Evolutionary conservation across 2,113 vertebrate species (phyloP), one percentile per base, ranked within the genome.

Genomic region (Hypocryptadius cinnamomeus): DNA sequence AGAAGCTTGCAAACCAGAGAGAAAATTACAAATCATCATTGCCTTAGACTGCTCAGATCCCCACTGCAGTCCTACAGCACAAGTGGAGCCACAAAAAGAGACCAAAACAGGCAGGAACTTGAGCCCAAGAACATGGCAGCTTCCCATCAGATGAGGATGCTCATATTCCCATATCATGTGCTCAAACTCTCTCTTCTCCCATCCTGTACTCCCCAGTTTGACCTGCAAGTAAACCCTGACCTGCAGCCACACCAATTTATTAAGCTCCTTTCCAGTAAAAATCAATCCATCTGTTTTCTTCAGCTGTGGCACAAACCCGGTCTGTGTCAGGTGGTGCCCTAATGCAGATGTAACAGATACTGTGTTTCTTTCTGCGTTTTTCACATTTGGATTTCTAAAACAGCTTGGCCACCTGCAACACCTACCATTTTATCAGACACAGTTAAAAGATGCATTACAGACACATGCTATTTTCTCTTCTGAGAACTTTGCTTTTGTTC

Each of bases 401-500:
- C 6, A 83, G 56, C 5, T 82, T 59, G 40, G 57, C 65, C 64
- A 87, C 33, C 64, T 44, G 31, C 31, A 93, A 47, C 60, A 89
- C 45, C 90, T 78, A 30, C 42, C n/a, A 76, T 92, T 91, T 85
- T 70, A 39, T 50, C 59, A 81, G 35, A 71, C 71, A 45, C 2
- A 2, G 33, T 35, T 42, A 90, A 93, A 87, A 31, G 47, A 59
- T 37, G 25, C 9, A 6, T 87, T 73, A 88, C 44, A 73, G 73
- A 87, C 65, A 59, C 33, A 45, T 1, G 13, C 31, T 80, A 64
- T 83, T 94, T 88, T 91, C 79, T 78, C 57, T 86, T 70, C 78
- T 83, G 59, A 94, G 69, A 87, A 94, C 87, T 93, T 93, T 60
- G 64, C 51, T 85, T 93, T 92, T 88, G 21, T 84, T 87, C 81